Base-by-base conservation (phyloP, 2,113 vertebrate genomes). In the Melanotaenia duboulayi region DNA sequence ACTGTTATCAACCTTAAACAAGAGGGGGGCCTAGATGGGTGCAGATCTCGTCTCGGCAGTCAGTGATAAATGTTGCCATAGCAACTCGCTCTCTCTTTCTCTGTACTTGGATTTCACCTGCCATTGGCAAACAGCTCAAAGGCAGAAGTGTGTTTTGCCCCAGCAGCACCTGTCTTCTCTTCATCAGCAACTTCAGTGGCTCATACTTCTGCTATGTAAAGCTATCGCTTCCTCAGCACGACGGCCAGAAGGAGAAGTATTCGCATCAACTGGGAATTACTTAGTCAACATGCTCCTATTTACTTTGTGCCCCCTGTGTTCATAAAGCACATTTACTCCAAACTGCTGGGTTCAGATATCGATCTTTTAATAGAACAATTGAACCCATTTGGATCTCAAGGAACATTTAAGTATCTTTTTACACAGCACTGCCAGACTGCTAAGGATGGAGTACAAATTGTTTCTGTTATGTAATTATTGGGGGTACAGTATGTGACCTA, bases 41-140 rank as follows among this genome's bases (percentile, higher is more conserved):
- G n/a, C 49, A 76, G 32, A 69, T 63, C 46, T 8, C 22, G 46
- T 61, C 35, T 14, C 25, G 0, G 3, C 39, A 46, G 17, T 60
- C 50, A 2, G 40, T 56, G 20, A 60, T 75, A 60, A 59, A 46
- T 20, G 49, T 75, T 56, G 50, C 65, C 59, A 32, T 76, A 40
- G 44, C 58, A 20, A 55, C 65, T 37, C 22, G 11, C 8, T 35
- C 32, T 66, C 73, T 0, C 1, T 10, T 17, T 65, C 48, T 54
- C 28, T 62, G 20, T 55, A 63, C 50, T 40, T 63, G 58, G 64
- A n/a, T 11, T 3, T 13, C 7, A 13, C 50, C 10, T 48, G 14
- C 22, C 28, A 0, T 20, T 54, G 22, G 0, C 56, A 37, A 76
- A 49, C 1, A 1, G 8, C 50, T 62, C 28, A 0, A 10, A 56